These are phyloP conservation scores for Drosophila macrospina DNA, from an alignment of 2,888 invertebrate species.

Conservation along the genomic window DNA sequence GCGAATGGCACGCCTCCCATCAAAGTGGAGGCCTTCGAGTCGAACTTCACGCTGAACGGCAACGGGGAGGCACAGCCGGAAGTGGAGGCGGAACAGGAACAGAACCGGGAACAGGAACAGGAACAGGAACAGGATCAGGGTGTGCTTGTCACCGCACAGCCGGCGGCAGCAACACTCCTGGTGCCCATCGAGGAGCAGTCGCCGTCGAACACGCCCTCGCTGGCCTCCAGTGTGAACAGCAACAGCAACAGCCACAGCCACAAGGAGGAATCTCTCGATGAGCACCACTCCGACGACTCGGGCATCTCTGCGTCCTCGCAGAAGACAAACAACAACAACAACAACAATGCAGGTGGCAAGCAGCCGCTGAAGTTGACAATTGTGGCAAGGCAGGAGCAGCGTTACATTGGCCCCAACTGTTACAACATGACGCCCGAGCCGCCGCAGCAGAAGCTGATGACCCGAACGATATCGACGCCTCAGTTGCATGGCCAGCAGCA, in stretches of 20 bases:
- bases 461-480: constrained; percentile 83
- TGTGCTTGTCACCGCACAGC: constrained; percentile 64
- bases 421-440: constrained; percentile 83
- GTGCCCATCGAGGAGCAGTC: constrained; percentile 76
- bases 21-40: constrained; percentile 46
- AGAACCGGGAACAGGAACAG: constrained; percentile 6
- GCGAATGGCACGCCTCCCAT: constrained; percentile 19
- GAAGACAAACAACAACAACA: constrained; percentile 74
- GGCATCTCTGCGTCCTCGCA: constrained; percentile 85
- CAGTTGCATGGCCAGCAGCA: constrained; percentile 59
- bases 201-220: constrained; percentile 71
- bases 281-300: constrained; percentile 84
- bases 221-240: constrained; percentile 82
- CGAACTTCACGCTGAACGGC: constrained; percentile 36
- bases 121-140: constrained; percentile 30
- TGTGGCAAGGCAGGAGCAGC: constrained; percentile 70
- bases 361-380: constrained; percentile 49
- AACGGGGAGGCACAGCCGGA: constrained; percentile 48
- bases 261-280: constrained; percentile 83
- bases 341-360: constrained; percentile 30
- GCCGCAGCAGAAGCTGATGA: constrained; percentile 84
- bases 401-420: constrained; percentile 83
- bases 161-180: constrained; percentile 56
- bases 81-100: constrained; percentile 3
- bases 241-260: constrained; percentile 54